phyloP scores from a whole-genome alignment of 2,797 vertebrate species.

The Mus spretus region DNA sequence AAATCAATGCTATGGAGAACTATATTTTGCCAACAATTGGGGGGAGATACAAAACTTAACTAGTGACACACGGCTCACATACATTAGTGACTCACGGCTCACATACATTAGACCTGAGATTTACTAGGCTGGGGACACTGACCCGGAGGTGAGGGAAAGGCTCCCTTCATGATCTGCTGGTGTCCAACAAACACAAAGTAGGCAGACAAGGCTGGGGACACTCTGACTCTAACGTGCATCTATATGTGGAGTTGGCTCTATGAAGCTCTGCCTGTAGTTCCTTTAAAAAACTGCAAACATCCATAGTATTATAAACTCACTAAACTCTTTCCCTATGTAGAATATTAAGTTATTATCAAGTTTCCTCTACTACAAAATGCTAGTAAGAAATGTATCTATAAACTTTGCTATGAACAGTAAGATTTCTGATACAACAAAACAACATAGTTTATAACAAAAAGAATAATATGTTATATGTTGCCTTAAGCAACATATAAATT shows the following conservation, averaged over 20 bases:
- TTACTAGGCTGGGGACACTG: background rate
- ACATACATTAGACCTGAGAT: background rate
- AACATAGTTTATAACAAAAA: conserved; percentile 30
- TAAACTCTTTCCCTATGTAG: background rate
- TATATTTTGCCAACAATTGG: conserved; percentile 28
- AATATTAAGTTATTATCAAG: conserved; percentile 18
- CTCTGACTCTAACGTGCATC: background rate
- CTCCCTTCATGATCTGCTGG: background rate
- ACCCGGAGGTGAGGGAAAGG: background rate
- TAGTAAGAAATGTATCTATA: conserved; percentile 1
- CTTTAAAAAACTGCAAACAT: conserved; percentile 37
- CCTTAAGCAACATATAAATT: conserved; percentile 6
- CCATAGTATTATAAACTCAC: background rate
- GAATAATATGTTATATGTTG: too few species aligned
- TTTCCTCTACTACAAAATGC: conserved; percentile 45
- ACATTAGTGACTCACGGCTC: background rate
- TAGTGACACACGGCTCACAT: background rate
- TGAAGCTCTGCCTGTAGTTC: background rate
- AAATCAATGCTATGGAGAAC: background rate
- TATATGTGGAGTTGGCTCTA: background rate
- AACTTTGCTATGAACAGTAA: background rate
- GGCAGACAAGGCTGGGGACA: conserved; percentile 3
- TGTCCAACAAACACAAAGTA: background rate
- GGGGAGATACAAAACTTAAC: background rate
- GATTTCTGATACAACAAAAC: conserved; percentile 12